Percentiles rank a stretch among this genome's conserved stretches.
Evolutionary conservation across 2,797 vertebrate species (phyloP).

Genomic region (Bradypodion ventrale): DNA sequence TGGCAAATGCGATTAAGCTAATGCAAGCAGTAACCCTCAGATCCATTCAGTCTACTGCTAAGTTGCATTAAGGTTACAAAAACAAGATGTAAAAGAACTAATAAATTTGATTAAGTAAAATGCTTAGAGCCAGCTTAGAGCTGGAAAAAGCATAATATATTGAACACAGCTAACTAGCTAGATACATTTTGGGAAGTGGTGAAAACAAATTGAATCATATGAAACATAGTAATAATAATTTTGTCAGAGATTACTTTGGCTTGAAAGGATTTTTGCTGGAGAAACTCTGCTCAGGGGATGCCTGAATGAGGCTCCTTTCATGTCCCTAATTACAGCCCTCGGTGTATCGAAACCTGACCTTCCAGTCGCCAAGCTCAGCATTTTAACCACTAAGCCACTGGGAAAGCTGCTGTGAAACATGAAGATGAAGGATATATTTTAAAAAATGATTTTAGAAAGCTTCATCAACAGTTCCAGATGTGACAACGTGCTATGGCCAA

Average conservation of each 20-base stretch:
- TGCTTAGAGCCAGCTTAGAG: too few species aligned
- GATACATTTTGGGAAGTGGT: not conserved
- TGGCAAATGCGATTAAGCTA: not conserved
- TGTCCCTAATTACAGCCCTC: too few species aligned
- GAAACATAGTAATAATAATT: not conserved
- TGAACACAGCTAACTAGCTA: not conserved
- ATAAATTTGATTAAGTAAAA: not conserved
- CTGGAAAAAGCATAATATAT: not conserved
- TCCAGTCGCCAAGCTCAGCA: too few species aligned
- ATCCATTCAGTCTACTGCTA: not conserved
- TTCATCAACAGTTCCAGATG: too few species aligned
- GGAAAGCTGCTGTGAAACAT: too few species aligned
- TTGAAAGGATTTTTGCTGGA: too few species aligned
- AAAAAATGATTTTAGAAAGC: not conserved
- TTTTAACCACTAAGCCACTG: too few species aligned
- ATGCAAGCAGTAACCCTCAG: not conserved
- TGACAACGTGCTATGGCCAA: not conserved
- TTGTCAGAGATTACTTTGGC: too few species aligned
- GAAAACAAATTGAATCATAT: not conserved
- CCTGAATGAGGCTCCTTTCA: too few species aligned
- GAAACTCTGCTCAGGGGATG: too few species aligned
- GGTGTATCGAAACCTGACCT: too few species aligned
- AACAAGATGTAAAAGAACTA: not conserved
- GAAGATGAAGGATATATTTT: too few species aligned
- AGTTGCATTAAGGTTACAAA: not conserved